These are phyloP conservation scores for Drosophila kuntzei DNA, from an alignment of 2,888 invertebrate species.

Conservation along the genomic window DNA sequence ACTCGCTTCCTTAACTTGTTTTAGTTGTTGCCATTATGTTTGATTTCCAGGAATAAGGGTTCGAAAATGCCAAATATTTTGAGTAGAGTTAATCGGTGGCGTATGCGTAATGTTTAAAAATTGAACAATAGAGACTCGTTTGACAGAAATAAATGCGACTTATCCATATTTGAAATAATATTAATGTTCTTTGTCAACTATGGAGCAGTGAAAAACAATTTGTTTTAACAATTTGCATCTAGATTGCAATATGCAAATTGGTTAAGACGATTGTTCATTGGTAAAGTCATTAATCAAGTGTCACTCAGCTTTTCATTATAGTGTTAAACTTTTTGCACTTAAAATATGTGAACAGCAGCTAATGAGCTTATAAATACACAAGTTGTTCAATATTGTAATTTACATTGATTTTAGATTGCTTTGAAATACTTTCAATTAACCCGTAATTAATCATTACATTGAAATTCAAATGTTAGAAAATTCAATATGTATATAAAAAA, in stretches of 20 bases:
- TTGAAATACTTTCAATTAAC: constrained; percentile 8
- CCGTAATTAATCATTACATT: constrained; percentile 4
- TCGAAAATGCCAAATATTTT: constrained; percentile 20
- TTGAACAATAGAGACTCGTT: constrained; percentile 4
- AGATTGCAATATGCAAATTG: constrained; percentile 53
- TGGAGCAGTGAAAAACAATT: constrained; percentile 36
- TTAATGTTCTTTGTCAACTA: constrained; percentile 12
- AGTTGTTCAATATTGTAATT: constrained; percentile 1
- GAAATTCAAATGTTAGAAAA: not conserved
- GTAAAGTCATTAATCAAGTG: constrained; percentile 52
- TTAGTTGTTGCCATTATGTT: not conserved
- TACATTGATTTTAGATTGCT: not conserved
- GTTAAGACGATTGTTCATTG: constrained; percentile 31
- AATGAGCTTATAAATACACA: constrained; percentile 33
- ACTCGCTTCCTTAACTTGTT: not conserved
- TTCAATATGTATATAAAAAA: too few species aligned
- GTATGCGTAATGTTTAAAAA: constrained; percentile 55
- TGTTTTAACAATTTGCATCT: constrained; percentile 36
- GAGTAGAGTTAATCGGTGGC: constrained; percentile 14
- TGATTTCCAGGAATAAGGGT: constrained; percentile 58
- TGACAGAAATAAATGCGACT: constrained; percentile 1
- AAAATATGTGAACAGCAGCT: constrained; percentile 13
- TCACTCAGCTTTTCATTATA: constrained; percentile 44
- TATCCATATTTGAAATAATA: not conserved
- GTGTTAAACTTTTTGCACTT: constrained; percentile 31